Conservation (phyloP, 2,888 invertebrate genomes). For the Isoperla grammatica region DNA sequence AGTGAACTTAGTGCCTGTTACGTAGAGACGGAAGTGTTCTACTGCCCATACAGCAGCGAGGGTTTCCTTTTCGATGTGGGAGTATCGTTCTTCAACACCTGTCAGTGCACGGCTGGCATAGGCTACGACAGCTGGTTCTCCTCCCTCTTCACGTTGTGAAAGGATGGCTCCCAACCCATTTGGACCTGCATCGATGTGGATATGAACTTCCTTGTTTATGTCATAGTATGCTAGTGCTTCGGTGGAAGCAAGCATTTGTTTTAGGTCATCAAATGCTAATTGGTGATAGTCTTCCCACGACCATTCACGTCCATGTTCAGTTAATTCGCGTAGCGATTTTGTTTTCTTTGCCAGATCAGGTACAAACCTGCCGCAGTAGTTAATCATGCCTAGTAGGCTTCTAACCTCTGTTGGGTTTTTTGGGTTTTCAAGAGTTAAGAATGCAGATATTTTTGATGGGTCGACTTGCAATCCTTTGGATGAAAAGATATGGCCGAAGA, state of each 20-base stretch:
- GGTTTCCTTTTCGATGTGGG: not conserved
- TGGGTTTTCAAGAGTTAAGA: not conserved
- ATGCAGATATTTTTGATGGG: not conserved
- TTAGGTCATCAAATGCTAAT: not conserved
- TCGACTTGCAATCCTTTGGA: not conserved
- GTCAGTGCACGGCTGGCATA: not conserved
- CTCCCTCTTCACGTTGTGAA: not conserved
- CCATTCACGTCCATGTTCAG: not conserved
- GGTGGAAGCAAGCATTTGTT: not conserved
- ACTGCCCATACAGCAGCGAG: not conserved
- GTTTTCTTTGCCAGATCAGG: not conserved
- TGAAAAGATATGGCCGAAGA: not conserved
- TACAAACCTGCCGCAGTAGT: not conserved
- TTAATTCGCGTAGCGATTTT: not conserved
- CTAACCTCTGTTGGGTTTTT: not conserved
- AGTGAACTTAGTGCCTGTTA: not conserved
- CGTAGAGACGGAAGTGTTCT: not conserved
- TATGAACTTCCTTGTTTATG: not conserved
- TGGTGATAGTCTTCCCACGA: not conserved
- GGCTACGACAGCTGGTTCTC: not conserved
- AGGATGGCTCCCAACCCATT: not conserved
- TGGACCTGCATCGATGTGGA: not conserved
- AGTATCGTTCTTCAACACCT: not conserved
- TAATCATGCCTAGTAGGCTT: not conserved
- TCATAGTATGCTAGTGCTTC: constrained; percentile 1